Base-by-base conservation (phyloP, 2,797 vertebrate species). In the Gambelia wislizenii region DNA sequence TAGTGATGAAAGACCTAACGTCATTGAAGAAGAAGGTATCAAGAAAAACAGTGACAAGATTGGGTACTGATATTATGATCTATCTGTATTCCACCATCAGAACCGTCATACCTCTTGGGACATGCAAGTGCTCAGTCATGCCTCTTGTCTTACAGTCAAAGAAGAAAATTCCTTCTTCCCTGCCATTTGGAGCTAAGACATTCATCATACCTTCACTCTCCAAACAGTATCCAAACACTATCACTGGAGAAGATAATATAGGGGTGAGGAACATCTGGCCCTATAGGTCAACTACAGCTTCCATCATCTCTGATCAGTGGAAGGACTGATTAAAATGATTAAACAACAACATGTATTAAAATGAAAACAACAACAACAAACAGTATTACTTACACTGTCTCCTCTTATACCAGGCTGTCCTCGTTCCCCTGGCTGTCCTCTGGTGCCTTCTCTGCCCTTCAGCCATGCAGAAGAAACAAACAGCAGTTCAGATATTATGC, bases 381-480 rank as follows among this genome's bases (percentile, higher is more conserved):
- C 33, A 70, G 2, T 14, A 79, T 87, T 25, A 94, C 98, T 98
- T 92, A 98, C 98, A 90, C 96, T 96, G 95, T 98, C 98, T 94
- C 98, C 98, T 96, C 98, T 97, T 78, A 98, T 92, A 86, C 98
- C 98, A 96, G 87, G 94, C 85, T 97, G 91, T 93, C 98, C 98
- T 87, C 72, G 93, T 3, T 93, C 90, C 47, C 98, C 98, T n/a
- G 83, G 39, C 87, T 95, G 95, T 91, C 98, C 98, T 91, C 88
- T 94, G 88, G 92, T 94, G 36, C 98, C 98, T 42, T 96, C 97
- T 95, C 92, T 97, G 67, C 98, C 98, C 98, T 99, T 94, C 79
- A 94, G 84, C 14, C 52, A 89, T 36, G 75, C 85, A 89, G 85
- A 75, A 33, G 92, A 59, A 30, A 93, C 10, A 83, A 67, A 22